Evolutionary conservation across 2,797 vertebrate species (phyloP).

Genomic region (Synaphobranchus kaupii): DNA sequence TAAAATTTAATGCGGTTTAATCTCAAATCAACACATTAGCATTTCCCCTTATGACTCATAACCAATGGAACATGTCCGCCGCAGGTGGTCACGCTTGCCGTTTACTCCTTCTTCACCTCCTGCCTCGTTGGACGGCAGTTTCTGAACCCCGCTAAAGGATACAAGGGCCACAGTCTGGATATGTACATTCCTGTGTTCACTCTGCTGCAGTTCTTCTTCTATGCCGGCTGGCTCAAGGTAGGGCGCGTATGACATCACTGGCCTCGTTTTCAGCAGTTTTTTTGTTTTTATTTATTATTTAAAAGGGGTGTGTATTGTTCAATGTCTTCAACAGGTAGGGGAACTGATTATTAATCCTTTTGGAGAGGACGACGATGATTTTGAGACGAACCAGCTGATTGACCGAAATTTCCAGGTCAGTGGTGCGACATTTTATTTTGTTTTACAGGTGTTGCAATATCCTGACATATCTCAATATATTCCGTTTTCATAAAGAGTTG

Average conservation of each 20-base stretch:
- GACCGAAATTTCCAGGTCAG: slow-evolving; percentile 87
- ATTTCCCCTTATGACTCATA: background rate
- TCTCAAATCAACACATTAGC: background rate
- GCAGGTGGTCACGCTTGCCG: slow-evolving; percentile 86
- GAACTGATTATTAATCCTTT: slow-evolving; percentile 92
- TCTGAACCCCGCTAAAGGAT: slow-evolving; percentile 71
- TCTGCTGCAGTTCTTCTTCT: slow-evolving; percentile 93
- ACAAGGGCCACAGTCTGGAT: slow-evolving; percentile 72
- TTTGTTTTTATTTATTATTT: background rate
- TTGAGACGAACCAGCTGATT: slow-evolving; percentile 92
- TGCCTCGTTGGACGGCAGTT: slow-evolving; percentile 86
- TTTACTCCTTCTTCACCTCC: slow-evolving; percentile 87
- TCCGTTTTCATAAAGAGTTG: background rate
- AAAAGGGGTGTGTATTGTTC: background rate
- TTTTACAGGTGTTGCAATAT: background rate
- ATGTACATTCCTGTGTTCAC: slow-evolving; percentile 85
- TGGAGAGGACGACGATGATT: slow-evolving; percentile 89
- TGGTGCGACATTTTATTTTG: background rate
- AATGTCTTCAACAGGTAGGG: slow-evolving; percentile 72
- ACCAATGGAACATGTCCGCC: background rate
- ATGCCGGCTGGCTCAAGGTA: slow-evolving; percentile 89
- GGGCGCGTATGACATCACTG: background rate
- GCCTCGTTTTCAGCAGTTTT: background rate
- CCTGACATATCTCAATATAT: background rate
- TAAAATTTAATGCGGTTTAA: background rate